Evolutionary conservation across 2,113 vertebrate genomes (phyloP).

Genomic region (Aviceda subcristata): DNA sequence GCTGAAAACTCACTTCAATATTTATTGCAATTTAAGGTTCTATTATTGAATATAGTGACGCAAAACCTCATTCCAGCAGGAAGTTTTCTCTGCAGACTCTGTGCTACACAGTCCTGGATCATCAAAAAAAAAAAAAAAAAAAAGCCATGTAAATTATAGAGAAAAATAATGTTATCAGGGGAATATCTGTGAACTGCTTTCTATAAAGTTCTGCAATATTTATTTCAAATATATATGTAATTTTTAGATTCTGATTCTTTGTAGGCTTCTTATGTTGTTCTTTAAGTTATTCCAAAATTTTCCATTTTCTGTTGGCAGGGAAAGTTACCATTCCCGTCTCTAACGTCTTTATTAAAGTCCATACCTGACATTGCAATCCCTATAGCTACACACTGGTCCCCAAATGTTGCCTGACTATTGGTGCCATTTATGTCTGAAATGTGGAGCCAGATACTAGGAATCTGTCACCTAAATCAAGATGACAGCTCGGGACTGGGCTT

Average conservation of each 20-base stretch:
- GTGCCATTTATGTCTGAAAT: slow-evolving; percentile 31
- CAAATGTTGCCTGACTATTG: neutral
- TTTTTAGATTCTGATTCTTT: neutral
- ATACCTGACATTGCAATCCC: neutral
- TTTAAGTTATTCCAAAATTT: neutral
- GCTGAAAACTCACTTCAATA: neutral
- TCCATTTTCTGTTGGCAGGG: neutral
- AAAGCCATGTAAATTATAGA: neutral
- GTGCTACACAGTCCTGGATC: neutral
- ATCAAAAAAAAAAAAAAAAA: neutral
- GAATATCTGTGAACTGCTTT: neutral
- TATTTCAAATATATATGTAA: neutral
- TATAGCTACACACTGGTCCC: neutral
- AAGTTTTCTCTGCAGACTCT: neutral
- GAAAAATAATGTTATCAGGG: neutral
- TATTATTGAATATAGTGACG: neutral
- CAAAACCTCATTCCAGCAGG: neutral
- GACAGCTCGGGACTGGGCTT: neutral
- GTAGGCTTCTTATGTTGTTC: neutral
- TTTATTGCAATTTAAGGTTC: neutral
- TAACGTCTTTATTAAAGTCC: neutral
- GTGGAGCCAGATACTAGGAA: neutral
- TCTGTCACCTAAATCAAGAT: slow-evolving; percentile 4
- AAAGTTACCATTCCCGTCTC: neutral
- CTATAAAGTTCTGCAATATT: neutral